phyloP scores from a whole-genome alignment of 2,797 vertebrate species.

The Pangasius mekongensis region DNA sequence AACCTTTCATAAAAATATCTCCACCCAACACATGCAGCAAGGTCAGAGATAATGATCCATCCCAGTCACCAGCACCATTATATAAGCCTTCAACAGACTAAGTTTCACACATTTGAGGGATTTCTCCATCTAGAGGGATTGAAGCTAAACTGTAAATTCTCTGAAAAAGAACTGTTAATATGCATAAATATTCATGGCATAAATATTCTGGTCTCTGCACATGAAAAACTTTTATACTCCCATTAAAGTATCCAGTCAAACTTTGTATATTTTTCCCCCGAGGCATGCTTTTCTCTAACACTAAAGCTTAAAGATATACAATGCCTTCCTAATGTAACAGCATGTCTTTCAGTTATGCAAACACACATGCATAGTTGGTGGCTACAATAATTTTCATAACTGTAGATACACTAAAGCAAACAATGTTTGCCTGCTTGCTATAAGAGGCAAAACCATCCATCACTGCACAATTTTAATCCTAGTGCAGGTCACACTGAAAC shows the following conservation, averaged over 20 bases:
- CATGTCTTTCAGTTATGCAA: slow-evolving; percentile 5
- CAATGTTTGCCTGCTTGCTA: background rate
- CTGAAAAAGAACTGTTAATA: background rate
- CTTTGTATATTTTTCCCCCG: background rate
- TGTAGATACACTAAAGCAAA: slow-evolving; percentile 8
- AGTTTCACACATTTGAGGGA: slow-evolving; percentile 1
- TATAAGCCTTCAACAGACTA: slow-evolving; percentile 9
- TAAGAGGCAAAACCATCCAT: background rate
- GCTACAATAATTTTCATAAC: background rate
- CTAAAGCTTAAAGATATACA: background rate
- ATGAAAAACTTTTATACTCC: background rate
- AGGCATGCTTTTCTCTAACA: background rate
- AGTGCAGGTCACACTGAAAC: background rate
- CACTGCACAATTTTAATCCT: background rate
- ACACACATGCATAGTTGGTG: background rate
- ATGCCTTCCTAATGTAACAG: background rate
- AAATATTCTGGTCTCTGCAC: background rate
- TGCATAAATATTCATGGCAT: background rate
- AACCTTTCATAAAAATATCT: slow-evolving; percentile 30
- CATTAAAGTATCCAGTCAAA: background rate
- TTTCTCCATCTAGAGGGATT: background rate
- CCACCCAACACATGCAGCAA: slow-evolving; percentile 5
- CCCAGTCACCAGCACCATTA: slow-evolving; percentile 11
- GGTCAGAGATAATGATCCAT: slow-evolving; percentile 13
- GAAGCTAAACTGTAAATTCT: background rate